Conservation (phyloP, 2,888 invertebrate genomes). For the Metacarcinus magister region DNA sequence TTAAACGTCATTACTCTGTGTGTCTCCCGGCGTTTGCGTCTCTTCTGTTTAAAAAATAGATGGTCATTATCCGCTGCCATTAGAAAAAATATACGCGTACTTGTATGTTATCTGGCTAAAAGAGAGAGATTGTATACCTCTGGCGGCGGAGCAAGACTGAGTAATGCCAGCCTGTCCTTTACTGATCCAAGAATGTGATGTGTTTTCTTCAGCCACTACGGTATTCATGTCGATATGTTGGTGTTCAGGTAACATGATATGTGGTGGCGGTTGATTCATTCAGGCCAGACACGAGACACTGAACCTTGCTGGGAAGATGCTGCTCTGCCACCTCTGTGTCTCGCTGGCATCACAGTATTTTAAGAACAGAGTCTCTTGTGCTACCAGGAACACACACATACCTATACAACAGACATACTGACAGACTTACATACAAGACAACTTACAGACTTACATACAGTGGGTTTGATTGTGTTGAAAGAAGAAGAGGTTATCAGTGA, state of each 20-base stretch:
- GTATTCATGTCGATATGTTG: neutral
- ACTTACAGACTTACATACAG: too few species aligned
- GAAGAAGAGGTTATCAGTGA: too few species aligned
- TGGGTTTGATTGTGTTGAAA: too few species aligned
- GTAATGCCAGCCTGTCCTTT: neutral
- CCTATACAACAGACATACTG: too few species aligned
- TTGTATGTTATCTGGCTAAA: neutral
- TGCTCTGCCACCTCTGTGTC: neutral
- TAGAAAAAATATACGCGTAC: neutral
- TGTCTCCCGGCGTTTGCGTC: neutral
- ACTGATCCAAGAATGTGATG: neutral
- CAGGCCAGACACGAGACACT: neutral
- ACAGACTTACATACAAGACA: too few species aligned
- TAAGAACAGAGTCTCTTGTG: too few species aligned
- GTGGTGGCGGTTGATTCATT: neutral
- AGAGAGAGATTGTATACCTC: neutral
- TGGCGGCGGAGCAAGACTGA: neutral
- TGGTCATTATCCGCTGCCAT: neutral
- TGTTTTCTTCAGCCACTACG: neutral
- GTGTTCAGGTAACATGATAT: neutral
- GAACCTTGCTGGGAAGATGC: too few species aligned
- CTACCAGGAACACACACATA: too few species aligned
- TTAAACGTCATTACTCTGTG: neutral
- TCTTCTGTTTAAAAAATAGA: constrained; percentile 6
- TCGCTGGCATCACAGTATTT: neutral